Conservation (phyloP, 1,140 invertebrate species). For the Sitodiplosis mosellana region DNA sequence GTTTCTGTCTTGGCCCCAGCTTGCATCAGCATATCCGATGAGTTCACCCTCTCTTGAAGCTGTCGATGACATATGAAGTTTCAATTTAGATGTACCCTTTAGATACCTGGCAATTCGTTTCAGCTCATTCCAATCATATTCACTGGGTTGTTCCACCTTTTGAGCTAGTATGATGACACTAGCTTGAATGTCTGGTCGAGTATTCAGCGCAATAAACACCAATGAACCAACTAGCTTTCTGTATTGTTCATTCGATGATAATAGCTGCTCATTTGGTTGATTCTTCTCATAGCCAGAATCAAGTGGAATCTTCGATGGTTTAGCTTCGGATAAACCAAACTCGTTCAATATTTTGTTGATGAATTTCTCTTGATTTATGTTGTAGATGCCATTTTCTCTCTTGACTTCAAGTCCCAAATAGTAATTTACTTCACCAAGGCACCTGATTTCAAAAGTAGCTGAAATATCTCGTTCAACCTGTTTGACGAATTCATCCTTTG, state of each 20-base stretch:
- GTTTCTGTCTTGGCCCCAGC: too few relatives aligned
- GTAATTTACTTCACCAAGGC: conserved; percentile 3
- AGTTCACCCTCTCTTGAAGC: neutral
- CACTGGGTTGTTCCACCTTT: neutral
- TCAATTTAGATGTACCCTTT: conserved; percentile 12
- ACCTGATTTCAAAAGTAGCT: conserved; percentile 4
- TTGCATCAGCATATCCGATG: conserved; percentile 6
- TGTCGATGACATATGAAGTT: neutral
- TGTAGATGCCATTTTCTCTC: neutral
- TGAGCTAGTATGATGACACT: neutral
- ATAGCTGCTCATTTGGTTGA: too few relatives aligned
- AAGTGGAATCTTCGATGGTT: too few relatives aligned
- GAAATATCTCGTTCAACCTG: conserved; percentile 3
- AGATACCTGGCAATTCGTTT: conserved; percentile 20
- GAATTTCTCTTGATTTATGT: too few relatives aligned
- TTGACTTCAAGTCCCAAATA: conserved; percentile 3
- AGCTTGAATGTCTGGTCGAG: conserved; percentile 7
- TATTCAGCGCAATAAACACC: conserved; percentile 7
- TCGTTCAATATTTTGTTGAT: too few relatives aligned
- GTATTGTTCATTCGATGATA: conserved; percentile 4
- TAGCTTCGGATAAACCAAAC: too few relatives aligned
- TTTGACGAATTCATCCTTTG: neutral
- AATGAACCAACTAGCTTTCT: conserved; percentile 6
- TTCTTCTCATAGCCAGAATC: neutral
- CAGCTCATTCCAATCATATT: conserved; percentile 1